Evolutionary conservation across 92 coral and sea anemone genomes (phyloP), one percentile per base, ranked within the genome.

Genomic region (Scolanthus callimorphus): DNA sequence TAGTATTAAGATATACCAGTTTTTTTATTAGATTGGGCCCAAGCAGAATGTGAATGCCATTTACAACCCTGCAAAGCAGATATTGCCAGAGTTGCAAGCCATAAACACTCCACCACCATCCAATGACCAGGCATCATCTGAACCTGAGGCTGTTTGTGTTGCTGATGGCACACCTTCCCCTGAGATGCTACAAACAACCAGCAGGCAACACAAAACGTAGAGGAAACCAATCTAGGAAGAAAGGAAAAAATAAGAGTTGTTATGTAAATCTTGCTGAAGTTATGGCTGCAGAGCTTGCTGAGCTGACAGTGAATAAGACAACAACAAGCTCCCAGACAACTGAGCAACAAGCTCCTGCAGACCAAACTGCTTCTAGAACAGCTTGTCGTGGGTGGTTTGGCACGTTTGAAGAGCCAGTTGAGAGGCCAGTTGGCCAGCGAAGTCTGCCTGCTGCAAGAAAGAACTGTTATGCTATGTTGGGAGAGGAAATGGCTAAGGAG

Each of bases 401-500:
- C 25, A 3, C 31, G 20, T 53, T 53, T 53, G 73, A 66, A 39
- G 52, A 21, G 1, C 37, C 41, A 31, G 37, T 4, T 25, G 37
- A 27, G 13, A 23, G n/a, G 24, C 57, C 17, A 17, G 1, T 1
- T 28, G 17, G 4, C 2, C 29, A 17, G 1, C 51, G 62, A 12
- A 43, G 29, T 25, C 28, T 24, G 15, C 1, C 25, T 10, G 15
- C 48, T 41, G 46, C 58, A 27, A 68, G 25, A 17, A 26, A 67
- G 21, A 49, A 74, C 6, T 76, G 79, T 49, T 88, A 88, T 62
- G 48, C 44, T 17, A 58, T 50, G 23, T 65, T 83, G 45, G 80
- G 80, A 17, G 79, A 68, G 25, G 3, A 56, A 10, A 48, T 78
- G 4, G 90, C 81, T 0, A 73, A 84, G 3, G 53, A 83, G 75